Base-by-base conservation (phyloP, 2,888 invertebrate genomes). In the Byasa hedistus region DNA sequence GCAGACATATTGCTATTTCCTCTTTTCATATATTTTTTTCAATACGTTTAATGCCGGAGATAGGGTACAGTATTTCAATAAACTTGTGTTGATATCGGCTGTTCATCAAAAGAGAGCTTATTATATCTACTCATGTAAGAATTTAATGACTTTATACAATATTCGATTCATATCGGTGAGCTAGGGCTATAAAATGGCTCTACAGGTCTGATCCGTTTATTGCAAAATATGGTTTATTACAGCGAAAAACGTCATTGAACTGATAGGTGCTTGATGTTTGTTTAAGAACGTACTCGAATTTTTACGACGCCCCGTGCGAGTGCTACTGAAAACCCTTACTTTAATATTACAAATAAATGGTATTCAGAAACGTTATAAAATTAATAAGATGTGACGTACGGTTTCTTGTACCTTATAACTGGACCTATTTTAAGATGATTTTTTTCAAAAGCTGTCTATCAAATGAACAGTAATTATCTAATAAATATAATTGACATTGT, bases 31-130 rank as follows among this genome's bases (percentile, higher is more conserved):
- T 39, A 15, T 12, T 39, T 39, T 39, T 39, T 15, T 39, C 27
- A 27, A 27, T 27, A 27, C 27, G 27, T 39, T 51, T 58, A 58
- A 60, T 57, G 55, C 58, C 15, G 22, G 19, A 57, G 23, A 58
- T 64, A 62, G 39, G 39, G 52, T 48, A 7, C 54, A 44, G 36
- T 57, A 66, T 64, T 55, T 62, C 70, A 72, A 73, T 74, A 70
- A 57, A 57, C 36, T 73, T 71, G 70, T 71, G 69, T 69, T 70
- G 80, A 84, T 83, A 81, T 76, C 77, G 79, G 78, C 61, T 58
- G 70, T 83, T 80, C 81, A 73, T 75, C 70, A 73, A 72, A 61
- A 64, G 57, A 52, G 27, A 64, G 64, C 68, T 64, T 68, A 68
- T 64, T 60, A 22, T 67, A 58, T 51, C 57, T 61, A 54, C 56